Evolutionary conservation across 2,888 invertebrate genomes (phyloP), one percentile per base, ranked within the genome.

Genomic region (Pachycephus smyrnensis): DNA sequence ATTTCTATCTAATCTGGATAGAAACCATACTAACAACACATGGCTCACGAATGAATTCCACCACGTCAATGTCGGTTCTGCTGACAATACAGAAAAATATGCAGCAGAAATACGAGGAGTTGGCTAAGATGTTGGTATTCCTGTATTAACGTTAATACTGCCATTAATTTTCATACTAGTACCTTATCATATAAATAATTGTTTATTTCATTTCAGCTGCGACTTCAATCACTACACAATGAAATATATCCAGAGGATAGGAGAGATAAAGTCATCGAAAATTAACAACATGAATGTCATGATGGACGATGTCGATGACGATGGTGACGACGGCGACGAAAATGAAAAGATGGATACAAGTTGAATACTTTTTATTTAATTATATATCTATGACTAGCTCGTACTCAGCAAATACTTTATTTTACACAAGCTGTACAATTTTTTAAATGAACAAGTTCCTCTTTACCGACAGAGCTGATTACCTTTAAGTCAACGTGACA

Each of bases 161-260:
- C 73, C n/a, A n/a, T n/a, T 69, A 73, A 37, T 75, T 30, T 75
- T 68, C 68, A 55, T 69, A 75, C 33, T 36, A 74, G 11, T 74
- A 79, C 77, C 77, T 23, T 9, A 55, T 23, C 23, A 23, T 23
- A 9, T 55, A 23, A 55, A 36, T 81, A 77, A 75, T 80, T 76
- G 6, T 75, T 73, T 75, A 55, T 73, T 81, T 79, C 84, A 82
- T 94, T 94, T 33, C 92, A 98, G 97, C 86, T 97, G 97, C 90
- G 97, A 98, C 89, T 97, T 96, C 91, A 98, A 98, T 91, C 96
- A 97, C 88, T 98, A 97, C 89, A 97, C 96, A 0, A 93, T 97
- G 82, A 93, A 94, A 73, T 96, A 95, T 83, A 92, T 97, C 23
- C 90, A 94, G 82, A 92, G 93, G 4, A 93, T 94, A 0, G 94